Base-by-base conservation (phyloP, 1,140 invertebrate genomes). In the Cydia amplana region DNA sequence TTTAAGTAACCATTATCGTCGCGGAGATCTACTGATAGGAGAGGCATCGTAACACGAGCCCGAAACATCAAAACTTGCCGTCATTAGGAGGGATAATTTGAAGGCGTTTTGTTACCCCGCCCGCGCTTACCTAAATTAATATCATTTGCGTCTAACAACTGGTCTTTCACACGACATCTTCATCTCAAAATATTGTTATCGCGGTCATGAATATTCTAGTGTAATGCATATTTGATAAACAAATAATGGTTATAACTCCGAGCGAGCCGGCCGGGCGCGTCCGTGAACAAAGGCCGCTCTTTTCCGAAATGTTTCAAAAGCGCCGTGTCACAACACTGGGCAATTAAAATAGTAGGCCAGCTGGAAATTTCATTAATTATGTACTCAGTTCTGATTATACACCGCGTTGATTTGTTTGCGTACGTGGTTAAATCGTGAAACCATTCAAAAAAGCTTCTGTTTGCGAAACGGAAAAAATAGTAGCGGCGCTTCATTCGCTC, bases 181-280 rank as follows among this genome's bases (percentile, higher is more conserved):
- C 83, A 90, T 90, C 84, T 78, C 73, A 76, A 75, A 75, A 78
- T 81, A 85, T 80, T 79, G 80, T 84, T 78, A 82, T 79, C 55
- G 77, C 78, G 80, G 79, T 81, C 80, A 85, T 86, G 83, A 83
- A 86, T 84, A 83, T 78, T 82, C 80, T 78, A 79, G 74, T 84
- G 78, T 91, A 89, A 91, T 91, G 88, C 75, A 82, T 89, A 88
- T 91, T 93, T 91, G 87, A 92, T 90, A 91, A 91, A 93, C 86
- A 87, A 85, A 90, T 88, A 88, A 88, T 87, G 79, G 74, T 77
- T 80, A 82, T 83, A 83, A 85, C 81, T 75, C 74, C 28, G 74
- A 77, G 75, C 76, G 80, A 84, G 82, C 82, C 81, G 83, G 78
- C 80, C 46, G 80, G 80, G 76, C 83, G 83, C 83, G 84, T 83